Percentiles rank a stretch among this genome's conserved stretches.
Evolutionary conservation across 2,797 vertebrate species (phyloP).

Genomic region (Onychomys arenicola): DNA sequence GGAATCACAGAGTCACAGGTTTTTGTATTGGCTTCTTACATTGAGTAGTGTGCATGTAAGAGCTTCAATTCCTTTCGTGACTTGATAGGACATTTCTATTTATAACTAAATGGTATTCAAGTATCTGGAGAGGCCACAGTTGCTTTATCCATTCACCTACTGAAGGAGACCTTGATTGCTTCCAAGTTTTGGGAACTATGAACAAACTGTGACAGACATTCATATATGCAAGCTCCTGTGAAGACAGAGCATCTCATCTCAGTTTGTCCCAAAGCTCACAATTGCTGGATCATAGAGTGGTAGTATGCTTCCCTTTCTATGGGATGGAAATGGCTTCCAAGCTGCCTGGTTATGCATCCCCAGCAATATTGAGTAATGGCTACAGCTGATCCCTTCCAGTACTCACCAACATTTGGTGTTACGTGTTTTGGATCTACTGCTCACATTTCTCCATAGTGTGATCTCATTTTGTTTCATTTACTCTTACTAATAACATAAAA

Average conservation of each 20-base stretch:
- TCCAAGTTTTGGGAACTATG: not conserved
- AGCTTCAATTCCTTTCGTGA: not conserved
- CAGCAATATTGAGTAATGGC: not conserved
- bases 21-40: slow-evolving; percentile 28
- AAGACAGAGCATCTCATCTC: not conserved
- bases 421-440: not conserved
- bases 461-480: slow-evolving; percentile 22
- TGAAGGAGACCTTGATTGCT: not conserved
- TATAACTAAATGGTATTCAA: not conserved
- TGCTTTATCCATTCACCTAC: not conserved
- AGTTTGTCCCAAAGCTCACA: not conserved
- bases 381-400: not conserved
- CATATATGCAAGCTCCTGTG: not conserved
- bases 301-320: not conserved
- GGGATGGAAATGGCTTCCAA: not conserved
- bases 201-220: not conserved
- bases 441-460: not conserved
- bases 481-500: not conserved
- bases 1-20: not conserved
- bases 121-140: not conserved
- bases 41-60: not conserved
- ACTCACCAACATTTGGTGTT: not conserved
- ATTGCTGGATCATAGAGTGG: not conserved
- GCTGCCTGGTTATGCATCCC: not conserved
- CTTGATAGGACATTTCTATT: not conserved